phyloP scores from a whole-genome alignment of 2,797 vertebrate species.

The Aldrovandia affinis region DNA sequence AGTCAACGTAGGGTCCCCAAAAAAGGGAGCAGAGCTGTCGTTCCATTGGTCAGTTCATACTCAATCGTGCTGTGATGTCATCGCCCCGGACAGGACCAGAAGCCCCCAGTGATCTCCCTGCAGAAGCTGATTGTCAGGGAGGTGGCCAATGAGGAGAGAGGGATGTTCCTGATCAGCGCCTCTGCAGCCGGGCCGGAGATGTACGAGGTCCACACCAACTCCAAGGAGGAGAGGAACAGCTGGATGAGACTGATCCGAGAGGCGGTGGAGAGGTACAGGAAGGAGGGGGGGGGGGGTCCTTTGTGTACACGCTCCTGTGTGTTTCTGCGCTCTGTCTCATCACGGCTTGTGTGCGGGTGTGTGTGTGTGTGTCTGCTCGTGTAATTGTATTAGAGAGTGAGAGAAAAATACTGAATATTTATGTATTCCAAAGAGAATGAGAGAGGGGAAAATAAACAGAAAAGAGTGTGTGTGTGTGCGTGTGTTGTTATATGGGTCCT shows the following conservation, averaged over 20 bases:
- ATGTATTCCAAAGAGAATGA: too few relatives aligned
- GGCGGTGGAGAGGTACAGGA: slow-evolving; percentile 86
- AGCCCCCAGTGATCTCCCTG: slow-evolving; percentile 90
- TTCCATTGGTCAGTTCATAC: neutral
- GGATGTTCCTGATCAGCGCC: slow-evolving; percentile 95
- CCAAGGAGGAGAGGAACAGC: slow-evolving; percentile 89
- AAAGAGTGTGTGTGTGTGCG: neutral
- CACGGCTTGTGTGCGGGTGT: neutral
- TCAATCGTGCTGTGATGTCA: neutral
- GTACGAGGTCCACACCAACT: slow-evolving; percentile 91
- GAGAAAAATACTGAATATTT: too few relatives aligned
- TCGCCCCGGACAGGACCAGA: slow-evolving; percentile 83
- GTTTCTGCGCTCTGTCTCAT: neutral
- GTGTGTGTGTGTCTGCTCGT: neutral
- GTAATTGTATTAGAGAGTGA: neutral
- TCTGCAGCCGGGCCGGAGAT: slow-evolving; percentile 92
- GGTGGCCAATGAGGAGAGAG: slow-evolving; percentile 93
- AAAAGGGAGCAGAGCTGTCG: neutral
- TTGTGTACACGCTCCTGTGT: slow-evolving; percentile 27
- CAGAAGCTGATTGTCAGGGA: slow-evolving; percentile 96
- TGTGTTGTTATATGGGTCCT: neutral
- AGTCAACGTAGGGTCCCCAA: too few relatives aligned
- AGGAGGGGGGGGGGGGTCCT: neutral
- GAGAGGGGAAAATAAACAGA: too few relatives aligned
- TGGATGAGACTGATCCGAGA: slow-evolving; percentile 95